Evolutionary conservation across 2,113 vertebrate genomes (phyloP), one percentile per base, ranked within the genome.

Genomic region (Paracyprichromis sp.): DNA sequence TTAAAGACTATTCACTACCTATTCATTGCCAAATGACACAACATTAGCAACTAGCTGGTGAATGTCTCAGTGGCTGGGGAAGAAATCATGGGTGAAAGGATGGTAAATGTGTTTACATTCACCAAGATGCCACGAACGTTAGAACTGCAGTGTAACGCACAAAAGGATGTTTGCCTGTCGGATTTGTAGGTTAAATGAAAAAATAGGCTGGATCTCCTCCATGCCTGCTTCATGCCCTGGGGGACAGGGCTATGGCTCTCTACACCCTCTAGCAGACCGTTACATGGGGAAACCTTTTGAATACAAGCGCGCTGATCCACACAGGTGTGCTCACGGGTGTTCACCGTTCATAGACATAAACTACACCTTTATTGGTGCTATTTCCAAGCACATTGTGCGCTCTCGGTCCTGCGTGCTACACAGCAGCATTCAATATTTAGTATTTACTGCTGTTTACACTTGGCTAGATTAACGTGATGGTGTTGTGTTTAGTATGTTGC

Each of bases 331-430:
- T n/a, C 50, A 53, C 2, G 0, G 50, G 5, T n/a, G 50, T 52
- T 52, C 9, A 10, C 50, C 10, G 50, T 52, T 52, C 1, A 1
- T 52, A 1, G 50, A n/a, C 50, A 2, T 52, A 10, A 52, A n/a
- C 2, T 0, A 52, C 19, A 52, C 19, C 19, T 10, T 52, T n/a
- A 0, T n/a, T 52, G 50, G 5, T 52, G 50, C 50, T 52, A 52
- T 2, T 10, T 2, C 50, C 2, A 52, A 52, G 50, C 50, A 5
- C 19, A n/a, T 53, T 53, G 9, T 52, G 50, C 8, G 50, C 17
- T 52, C 5, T 52, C 5, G 0, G 17, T 52, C 17, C 50, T n/a
- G 3, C 8, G 2, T 5, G 50, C 50, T 52, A 2, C 50, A 52
- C 50, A 9, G n/a, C 17, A n/a, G 9, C 17, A 52, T 52, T 52